Evolutionary conservation across 2,113 vertebrate genomes (phyloP).

Genomic region (Bubo scandiacus): DNA sequence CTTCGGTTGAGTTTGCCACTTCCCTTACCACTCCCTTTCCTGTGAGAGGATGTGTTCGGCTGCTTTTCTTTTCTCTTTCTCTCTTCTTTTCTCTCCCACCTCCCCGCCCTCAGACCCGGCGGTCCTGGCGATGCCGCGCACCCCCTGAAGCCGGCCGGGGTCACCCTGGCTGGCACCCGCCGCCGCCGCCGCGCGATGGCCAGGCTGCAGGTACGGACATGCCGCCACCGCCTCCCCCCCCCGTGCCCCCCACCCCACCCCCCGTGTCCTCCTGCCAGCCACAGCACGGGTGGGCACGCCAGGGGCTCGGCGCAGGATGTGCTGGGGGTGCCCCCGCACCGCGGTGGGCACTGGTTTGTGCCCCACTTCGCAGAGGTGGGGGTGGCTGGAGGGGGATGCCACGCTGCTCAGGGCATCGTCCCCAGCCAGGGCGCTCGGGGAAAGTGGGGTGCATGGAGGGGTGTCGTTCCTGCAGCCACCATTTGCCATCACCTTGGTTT

Average conservation of each 20-base stretch:
- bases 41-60: conserved; percentile 55
- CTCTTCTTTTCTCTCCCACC: background rate
- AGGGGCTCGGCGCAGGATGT: rapidly evolving
- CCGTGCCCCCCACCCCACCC: background rate
- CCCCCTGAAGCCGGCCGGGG: background rate
- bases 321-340: rapidly evolving
- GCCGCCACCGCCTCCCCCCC: background rate
- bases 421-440: rapidly evolving
- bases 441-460: no score
- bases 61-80: conserved; percentile 41
- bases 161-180: background rate
- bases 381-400: background rate
- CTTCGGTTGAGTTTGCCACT: conserved; percentile 63
- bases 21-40: conserved; percentile 73
- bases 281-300: rapidly evolving
- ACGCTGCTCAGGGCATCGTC: background rate
- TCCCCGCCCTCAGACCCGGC: background rate
- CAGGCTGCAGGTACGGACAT: conserved; percentile 1
- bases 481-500: background rate
- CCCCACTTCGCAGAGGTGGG: background rate
- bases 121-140: background rate
- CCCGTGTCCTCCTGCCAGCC: background rate
- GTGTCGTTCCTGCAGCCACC: background rate
- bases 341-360: background rate
- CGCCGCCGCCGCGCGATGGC: background rate